phyloP scores from a whole-genome alignment of 2,797 vertebrate genomes.

The Chloroceryle inda region DNA sequence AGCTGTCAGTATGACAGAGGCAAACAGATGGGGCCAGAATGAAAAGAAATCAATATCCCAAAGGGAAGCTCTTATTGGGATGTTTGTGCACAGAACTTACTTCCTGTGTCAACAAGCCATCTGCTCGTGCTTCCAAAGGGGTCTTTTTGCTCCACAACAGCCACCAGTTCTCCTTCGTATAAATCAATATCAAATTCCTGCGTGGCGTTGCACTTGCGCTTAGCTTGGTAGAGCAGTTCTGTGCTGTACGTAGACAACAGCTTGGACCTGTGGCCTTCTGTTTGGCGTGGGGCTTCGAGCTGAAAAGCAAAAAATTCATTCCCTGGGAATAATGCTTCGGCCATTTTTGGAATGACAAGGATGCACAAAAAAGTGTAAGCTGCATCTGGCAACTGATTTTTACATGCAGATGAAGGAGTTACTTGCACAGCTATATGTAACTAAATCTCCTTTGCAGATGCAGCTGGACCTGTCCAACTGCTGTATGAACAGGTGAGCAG shows the following conservation, averaged over 20 bases:
- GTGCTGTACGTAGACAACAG: slow-evolving; percentile 84
- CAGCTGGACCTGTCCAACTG: background rate
- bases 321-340: background rate
- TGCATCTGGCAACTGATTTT: background rate
- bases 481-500: background rate
- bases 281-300: slow-evolving; percentile 88
- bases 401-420: background rate
- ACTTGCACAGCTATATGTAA: background rate
- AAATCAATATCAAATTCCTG: slow-evolving; percentile 93
- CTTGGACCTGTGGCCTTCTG: slow-evolving; percentile 85
- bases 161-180: slow-evolving; percentile 94
- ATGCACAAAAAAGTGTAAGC: background rate
- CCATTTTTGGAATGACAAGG: background rate
- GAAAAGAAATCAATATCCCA: slow-evolving; percentile 27
- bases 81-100: slow-evolving; percentile 80
- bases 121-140: slow-evolving; percentile 91
- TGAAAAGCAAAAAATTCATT: slow-evolving; percentile 27
- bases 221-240: slow-evolving; percentile 88
- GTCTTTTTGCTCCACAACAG: slow-evolving; percentile 90
- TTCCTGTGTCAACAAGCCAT: slow-evolving; percentile 95
- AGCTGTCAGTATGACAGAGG: background rate
- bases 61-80: slow-evolving; percentile 2
- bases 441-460: background rate
- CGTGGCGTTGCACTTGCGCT: slow-evolving; percentile 95
- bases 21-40: slow-evolving; percentile 17